A percentile compares a stretch with the other conserved stretches of the same genome.
Conservation (phyloP, 2,113 vertebrate genomes). For the Phrynosoma blainvillii region DNA sequence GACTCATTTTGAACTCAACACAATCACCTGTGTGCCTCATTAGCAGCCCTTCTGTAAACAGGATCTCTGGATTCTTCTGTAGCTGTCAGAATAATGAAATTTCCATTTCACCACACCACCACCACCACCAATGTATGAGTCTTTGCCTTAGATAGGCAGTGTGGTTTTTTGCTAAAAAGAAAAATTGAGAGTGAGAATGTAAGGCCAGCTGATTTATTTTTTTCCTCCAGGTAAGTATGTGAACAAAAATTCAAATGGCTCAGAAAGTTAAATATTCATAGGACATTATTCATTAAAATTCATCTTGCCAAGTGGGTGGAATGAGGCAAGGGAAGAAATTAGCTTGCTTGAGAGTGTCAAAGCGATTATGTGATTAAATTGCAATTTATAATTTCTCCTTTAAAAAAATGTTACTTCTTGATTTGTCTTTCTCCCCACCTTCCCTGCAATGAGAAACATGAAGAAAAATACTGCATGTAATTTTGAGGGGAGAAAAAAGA, state of each 20-base stretch:
- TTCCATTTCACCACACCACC: not conserved
- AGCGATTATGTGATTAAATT: slow-evolving; percentile 88
- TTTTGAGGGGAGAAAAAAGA: not conserved
- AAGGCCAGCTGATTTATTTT: slow-evolving; percentile 58
- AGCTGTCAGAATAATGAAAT: slow-evolving; percentile 20
- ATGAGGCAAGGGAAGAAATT: slow-evolving; percentile 86
- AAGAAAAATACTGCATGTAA: slow-evolving; percentile 17
- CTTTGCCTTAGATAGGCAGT: not conserved
- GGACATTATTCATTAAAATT: slow-evolving; percentile 86
- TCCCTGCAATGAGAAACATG: slow-evolving; percentile 21
- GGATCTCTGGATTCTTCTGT: not conserved
- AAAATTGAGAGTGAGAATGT: not conserved
- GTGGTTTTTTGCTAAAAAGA: not conserved
- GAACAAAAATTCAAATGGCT: slow-evolving; percentile 77
- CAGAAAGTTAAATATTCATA: slow-evolving; percentile 86
- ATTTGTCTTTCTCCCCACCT: slow-evolving; percentile 75
- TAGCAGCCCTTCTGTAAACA: slow-evolving; percentile 13
- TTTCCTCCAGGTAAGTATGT: slow-evolving; percentile 72
- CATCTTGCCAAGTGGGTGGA: slow-evolving; percentile 83
- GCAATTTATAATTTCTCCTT: slow-evolving; percentile 86
- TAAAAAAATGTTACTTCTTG: slow-evolving; percentile 76
- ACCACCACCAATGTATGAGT: not conserved
- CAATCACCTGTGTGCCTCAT: slow-evolving; percentile 4
- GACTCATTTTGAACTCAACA: not conserved
- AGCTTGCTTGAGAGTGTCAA: slow-evolving; percentile 88